phyloP scores from a whole-genome alignment of 53 echinoderm and acorn worm species.

The Patiria pectinifera region DNA sequence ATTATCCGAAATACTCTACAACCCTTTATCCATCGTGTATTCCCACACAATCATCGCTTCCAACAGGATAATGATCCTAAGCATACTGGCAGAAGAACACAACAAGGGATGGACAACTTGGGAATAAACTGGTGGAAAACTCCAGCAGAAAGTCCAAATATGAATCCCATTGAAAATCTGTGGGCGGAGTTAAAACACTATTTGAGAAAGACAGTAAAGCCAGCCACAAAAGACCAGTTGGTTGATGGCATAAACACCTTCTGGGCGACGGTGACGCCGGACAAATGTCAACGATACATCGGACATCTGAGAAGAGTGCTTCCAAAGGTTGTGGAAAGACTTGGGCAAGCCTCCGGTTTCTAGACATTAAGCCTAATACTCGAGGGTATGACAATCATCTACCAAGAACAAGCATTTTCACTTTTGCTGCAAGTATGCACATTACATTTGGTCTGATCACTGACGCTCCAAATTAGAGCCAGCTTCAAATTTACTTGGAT shows the following conservation, averaged over 20 bases:
- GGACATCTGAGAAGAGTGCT: slow-evolving; percentile 69
- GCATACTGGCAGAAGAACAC: slow-evolving; percentile 56
- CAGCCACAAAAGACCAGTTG: slow-evolving; percentile 62
- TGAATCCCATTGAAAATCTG: slow-evolving; percentile 76
- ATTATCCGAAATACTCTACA: slow-evolving; percentile 52
- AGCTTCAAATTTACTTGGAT: no score
- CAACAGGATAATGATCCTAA: slow-evolving; percentile 83
- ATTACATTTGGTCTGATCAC: no score
- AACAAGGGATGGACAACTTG: slow-evolving; percentile 35
- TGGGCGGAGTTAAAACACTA: slow-evolving; percentile 68
- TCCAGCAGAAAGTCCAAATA: slow-evolving; percentile 70
- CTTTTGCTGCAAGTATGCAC: no score
- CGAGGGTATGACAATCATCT: no score
- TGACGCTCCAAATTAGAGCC: no score
- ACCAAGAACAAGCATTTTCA: no score
- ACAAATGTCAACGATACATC: slow-evolving; percentile 69
- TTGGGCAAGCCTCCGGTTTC: background rate
- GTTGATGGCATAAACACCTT: slow-evolving; percentile 63
- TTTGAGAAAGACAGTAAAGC: slow-evolving; percentile 59
- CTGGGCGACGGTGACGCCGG: slow-evolving; percentile 51
- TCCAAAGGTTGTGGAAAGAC: slow-evolving; percentile 57
- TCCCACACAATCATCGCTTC: slow-evolving; percentile 64
- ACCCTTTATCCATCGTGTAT: slow-evolving; percentile 36
- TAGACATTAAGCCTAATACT: no score
- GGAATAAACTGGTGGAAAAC: slow-evolving; percentile 71